Conservation (phyloP, 2,888 invertebrate genomes). For the Drosophila percnosoma region DNA sequence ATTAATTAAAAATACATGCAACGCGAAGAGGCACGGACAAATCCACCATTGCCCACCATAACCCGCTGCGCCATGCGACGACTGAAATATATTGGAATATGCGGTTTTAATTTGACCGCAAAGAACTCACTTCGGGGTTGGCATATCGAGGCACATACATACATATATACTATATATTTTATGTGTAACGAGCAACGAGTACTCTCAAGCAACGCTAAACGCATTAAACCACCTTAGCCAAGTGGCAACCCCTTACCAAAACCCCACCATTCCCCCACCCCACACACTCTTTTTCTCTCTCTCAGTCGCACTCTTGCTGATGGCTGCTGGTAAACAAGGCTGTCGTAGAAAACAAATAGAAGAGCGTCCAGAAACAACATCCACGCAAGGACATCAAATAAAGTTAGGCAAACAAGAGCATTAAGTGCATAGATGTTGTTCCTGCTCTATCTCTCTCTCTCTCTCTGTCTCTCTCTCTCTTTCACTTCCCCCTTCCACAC, state of each 20-base stretch:
- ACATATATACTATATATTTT: slow-evolving; percentile 21
- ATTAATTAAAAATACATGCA: slow-evolving; percentile 81
- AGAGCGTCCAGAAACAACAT: slow-evolving; percentile 42
- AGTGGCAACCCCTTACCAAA: background rate
- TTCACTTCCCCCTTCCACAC: background rate
- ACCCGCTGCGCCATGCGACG: background rate
- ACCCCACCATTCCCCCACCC: too few species aligned
- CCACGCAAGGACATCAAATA: slow-evolving; percentile 62
- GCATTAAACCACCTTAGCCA: slow-evolving; percentile 56
- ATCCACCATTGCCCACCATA: background rate
- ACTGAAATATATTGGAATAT: slow-evolving; percentile 30
- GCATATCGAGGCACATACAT: slow-evolving; percentile 39
- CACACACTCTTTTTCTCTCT: background rate
- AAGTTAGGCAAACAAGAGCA: slow-evolving; percentile 70
- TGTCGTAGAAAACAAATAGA: slow-evolving; percentile 58
- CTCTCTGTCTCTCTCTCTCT: too few species aligned
- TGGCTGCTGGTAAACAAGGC: slow-evolving; percentile 54
- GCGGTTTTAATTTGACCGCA: slow-evolving; percentile 68
- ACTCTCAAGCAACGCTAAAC: slow-evolving; percentile 60
- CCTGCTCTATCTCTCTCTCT: background rate
- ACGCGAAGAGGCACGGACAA: slow-evolving; percentile 62
- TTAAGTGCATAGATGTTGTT: slow-evolving; percentile 69
- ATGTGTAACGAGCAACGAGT: slow-evolving; percentile 8
- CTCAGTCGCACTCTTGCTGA: slow-evolving; percentile 7
- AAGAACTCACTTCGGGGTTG: slow-evolving; percentile 31